phyloP scores from a whole-genome alignment of 2,888 invertebrate genomes.

The Ichneumoninae sp. region DNA sequence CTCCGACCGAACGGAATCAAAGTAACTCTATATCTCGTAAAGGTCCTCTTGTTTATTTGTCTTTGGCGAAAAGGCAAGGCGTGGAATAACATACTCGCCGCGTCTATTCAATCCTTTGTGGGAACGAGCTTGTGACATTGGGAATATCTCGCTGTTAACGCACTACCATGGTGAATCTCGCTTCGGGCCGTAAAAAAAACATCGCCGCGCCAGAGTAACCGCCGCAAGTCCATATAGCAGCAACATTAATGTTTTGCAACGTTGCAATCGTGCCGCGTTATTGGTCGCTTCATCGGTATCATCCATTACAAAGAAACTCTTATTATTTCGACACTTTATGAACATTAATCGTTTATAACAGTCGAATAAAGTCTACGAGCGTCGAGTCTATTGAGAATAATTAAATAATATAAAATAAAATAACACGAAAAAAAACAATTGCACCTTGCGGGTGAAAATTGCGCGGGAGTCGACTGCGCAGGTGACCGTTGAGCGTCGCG shows the following conservation, averaged over 20 bases:
- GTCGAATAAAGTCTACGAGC: neutral
- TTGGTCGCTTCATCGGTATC: neutral
- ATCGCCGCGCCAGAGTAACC: neutral
- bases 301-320: neutral
- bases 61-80: slow-evolving; percentile 70
- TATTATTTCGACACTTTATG: neutral
- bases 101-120: slow-evolving; percentile 58
- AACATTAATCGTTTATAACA: neutral
- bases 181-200: neutral
- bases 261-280: neutral
- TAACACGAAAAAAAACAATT: neutral
- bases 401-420: too few relatives aligned
- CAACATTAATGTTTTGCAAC: neutral
- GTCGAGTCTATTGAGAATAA: neutral
- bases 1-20: slow-evolving; percentile 24
- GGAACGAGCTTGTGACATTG: slow-evolving; percentile 53
- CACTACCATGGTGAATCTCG: neutral
- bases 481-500: neutral
- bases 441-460: neutral
- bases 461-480: slow-evolving; percentile 1
- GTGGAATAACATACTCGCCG: slow-evolving; percentile 71
- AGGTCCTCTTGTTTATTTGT: slow-evolving; percentile 73
- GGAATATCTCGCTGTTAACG: slow-evolving; percentile 61
- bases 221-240: neutral
- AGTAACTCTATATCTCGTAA: slow-evolving; percentile 73